These are phyloP conservation scores for Platichthys flesus DNA, from an alignment of 2,113 vertebrate species.

Conservation along the genomic window DNA sequence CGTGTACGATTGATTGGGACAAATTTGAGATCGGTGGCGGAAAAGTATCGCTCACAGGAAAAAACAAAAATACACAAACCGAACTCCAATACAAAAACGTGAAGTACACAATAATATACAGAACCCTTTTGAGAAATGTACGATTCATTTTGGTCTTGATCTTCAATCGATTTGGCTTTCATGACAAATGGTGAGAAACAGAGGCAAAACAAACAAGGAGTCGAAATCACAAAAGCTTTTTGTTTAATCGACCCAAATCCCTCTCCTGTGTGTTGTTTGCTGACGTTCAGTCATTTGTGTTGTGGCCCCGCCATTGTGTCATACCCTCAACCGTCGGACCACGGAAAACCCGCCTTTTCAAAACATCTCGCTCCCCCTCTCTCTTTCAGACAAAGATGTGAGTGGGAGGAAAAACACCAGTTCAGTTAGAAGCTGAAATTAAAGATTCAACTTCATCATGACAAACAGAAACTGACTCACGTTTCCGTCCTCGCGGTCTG, in stretches of 20 bases:
- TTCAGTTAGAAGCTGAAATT: conserved; percentile 24
- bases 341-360: conserved; percentile 6
- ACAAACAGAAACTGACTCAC: conserved; percentile 44
- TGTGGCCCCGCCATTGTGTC: conserved; percentile 7
- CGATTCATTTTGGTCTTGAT: conserved; percentile 6
- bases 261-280: conserved; percentile 23
- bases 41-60: conserved; percentile 3
- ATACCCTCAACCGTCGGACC: background rate
- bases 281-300: conserved; percentile 34
- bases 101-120: conserved; percentile 26
- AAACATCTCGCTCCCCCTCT: conserved; percentile 3
- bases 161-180: conserved; percentile 16
- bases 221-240: conserved; percentile 38
- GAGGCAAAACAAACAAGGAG: conserved; percentile 22
- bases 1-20: conserved; percentile 18
- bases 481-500: conserved; percentile 55
- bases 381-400: background rate
- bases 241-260: conserved; percentile 18
- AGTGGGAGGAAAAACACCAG: conserved; percentile 6
- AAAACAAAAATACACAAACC: background rate
- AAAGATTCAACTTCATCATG: conserved; percentile 38
- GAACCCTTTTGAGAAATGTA: conserved; percentile 2
- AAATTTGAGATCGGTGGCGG: conserved; percentile 25
- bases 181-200: conserved; percentile 23
- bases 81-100: background rate